Base-by-base conservation (phyloP, 1,140 invertebrate genomes). In the Rhyacophila brunnea region DNA sequence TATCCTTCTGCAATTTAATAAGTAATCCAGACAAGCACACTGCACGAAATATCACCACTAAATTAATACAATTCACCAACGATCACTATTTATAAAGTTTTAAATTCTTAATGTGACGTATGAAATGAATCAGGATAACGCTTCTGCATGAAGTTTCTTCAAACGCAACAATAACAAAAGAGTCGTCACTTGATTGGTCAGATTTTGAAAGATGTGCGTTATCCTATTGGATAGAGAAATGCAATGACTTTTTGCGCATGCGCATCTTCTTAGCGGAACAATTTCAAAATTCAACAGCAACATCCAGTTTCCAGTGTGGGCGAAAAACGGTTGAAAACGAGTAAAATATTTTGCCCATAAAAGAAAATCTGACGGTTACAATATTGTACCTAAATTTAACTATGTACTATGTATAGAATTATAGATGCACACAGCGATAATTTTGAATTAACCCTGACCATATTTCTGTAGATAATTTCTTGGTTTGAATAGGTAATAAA, bases 81-180 rank as follows among this genome's bases (percentile, higher is more conserved):
- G 50, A 42, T 15, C 2, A 53, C 38, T 44, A 28, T 34, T 53
- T 53, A 53, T 53, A 55, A 55, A 55, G 20, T 55, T 55, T 53
- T 19, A 43, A 32, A 54, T 34, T 19, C 28, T 28, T 32, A 28
- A 17, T n/a, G 20, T 43, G 36, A 34, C 42, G 28, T 46, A 55
- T 35, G 17, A 28, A 34, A 11, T 23, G n/a, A 18, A 20, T 10
- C 28, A 35, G 38, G 20, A 35, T 18, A 44, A 20, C n/a, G 54
- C 54, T 57, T 57, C 45, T 43, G 19, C 54, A 19, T 57, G 54
- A 57, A 57, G 54, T 57, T 57, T 57, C 54, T 48, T 48, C 54
- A 57, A 43, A 57, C 19, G 35, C 23, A 49, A 57, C 54, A 57
- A 49, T 57, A 49, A 57, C 46, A 20, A 57, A 40, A 48, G 5